These are phyloP conservation scores for Spialia ferax DNA, from an alignment of 2,888 invertebrate species.

Conservation along the genomic window DNA sequence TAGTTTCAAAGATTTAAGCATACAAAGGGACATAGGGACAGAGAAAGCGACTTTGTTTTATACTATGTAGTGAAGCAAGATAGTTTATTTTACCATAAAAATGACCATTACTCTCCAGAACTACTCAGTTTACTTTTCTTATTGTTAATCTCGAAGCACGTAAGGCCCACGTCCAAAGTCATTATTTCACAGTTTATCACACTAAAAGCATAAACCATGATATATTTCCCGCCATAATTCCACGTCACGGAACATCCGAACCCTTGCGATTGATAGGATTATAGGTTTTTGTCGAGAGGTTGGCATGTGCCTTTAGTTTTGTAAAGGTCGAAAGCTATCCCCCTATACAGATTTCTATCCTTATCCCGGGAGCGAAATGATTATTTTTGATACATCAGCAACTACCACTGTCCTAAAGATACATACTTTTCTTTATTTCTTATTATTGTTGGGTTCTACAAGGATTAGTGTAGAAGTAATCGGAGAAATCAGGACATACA, in stretches of 20 bases:
- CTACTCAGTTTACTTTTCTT: neutral
- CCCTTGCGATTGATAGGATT: slow-evolving; percentile 29
- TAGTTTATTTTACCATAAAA: too few species aligned
- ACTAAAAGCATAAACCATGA: neutral
- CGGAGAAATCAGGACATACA: neutral
- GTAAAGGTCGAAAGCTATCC: slow-evolving; percentile 24
- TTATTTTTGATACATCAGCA: slow-evolving; percentile 13
- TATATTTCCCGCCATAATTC: slow-evolving; percentile 16
- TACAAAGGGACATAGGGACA: too few species aligned
- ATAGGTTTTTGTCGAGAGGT: slow-evolving; percentile 21
- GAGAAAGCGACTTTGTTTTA: too few species aligned
- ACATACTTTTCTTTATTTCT: neutral
- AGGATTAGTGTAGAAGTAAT: neutral
- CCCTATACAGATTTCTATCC: slow-evolving; percentile 27
- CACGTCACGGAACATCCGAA: neutral
- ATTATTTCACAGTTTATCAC: neutral
- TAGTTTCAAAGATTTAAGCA: too few species aligned
- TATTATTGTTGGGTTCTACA: neutral
- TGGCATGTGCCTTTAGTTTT: slow-evolving; percentile 26
- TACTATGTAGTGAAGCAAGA: too few species aligned
- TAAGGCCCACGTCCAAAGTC: neutral
- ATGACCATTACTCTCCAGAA: too few species aligned
- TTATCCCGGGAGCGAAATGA: slow-evolving; percentile 10
- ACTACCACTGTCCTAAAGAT: neutral
- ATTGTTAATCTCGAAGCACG: neutral